A percentile compares a stretch with the other conserved stretches of the same genome.
Evolutionary conservation across 2,888 invertebrate genomes (phyloP).

Genomic region (Elysia crispata): DNA sequence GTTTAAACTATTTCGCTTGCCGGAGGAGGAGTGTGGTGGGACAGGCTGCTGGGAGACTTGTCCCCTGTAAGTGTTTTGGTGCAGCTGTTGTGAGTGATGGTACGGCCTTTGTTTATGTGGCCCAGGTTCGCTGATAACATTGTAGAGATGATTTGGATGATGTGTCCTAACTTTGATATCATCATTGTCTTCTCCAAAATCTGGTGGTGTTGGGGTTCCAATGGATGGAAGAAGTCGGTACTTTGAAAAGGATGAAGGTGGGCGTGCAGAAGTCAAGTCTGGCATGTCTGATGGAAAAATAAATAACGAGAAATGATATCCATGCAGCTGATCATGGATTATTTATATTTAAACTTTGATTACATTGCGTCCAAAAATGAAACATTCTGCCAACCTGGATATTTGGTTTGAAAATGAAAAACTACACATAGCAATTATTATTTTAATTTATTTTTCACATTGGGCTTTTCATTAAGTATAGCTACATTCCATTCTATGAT

Average conservation of each 20-base stretch:
- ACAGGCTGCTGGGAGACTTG: background rate
- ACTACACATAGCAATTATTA: no score
- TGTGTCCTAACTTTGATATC: background rate
- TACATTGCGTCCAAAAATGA: no score
- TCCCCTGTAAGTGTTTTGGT: background rate
- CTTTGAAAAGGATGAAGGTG: slow-evolving; percentile 49
- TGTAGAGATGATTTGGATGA: slow-evolving; percentile 1
- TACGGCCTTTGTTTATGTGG: background rate
- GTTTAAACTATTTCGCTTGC: background rate
- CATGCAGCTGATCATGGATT: no score
- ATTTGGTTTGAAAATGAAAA: no score
- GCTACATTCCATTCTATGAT: no score
- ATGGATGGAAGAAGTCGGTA: slow-evolving; percentile 49
- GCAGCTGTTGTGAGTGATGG: background rate
- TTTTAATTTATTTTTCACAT: no score
- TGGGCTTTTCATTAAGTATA: no score
- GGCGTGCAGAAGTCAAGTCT: slow-evolving; percentile 37
- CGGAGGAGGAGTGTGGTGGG: background rate
- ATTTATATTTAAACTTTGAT: no score
- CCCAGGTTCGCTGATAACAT: background rate
- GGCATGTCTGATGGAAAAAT: slow-evolving; percentile 43
- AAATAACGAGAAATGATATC: no score
- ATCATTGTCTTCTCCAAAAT: background rate
- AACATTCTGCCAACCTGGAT: no score
- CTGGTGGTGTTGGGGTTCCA: slow-evolving; percentile 30